These are phyloP conservation scores for Coregonus clupeaformis DNA, from an alignment of 2,113 vertebrate species.

Conservation along the genomic window DNA sequence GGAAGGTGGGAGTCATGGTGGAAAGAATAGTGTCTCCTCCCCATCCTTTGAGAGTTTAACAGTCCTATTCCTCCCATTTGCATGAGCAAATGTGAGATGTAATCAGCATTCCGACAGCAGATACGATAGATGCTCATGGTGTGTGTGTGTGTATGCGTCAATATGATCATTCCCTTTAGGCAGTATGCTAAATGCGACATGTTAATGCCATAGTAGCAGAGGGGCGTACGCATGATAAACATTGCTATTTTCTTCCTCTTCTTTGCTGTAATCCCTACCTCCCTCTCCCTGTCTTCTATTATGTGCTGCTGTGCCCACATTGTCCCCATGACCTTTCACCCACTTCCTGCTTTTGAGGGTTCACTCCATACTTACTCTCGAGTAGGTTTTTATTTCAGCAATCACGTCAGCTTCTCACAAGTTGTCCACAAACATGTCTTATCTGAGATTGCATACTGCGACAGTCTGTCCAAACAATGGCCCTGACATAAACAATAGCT, in stretches of 20 bases:
- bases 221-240: background rate
- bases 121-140: background rate
- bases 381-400: background rate
- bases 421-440: background rate
- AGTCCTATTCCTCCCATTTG: background rate
- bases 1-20: background rate
- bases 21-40: background rate
- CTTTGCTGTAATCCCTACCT: background rate
- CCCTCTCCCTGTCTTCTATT: background rate
- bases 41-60: background rate
- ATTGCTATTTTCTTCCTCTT: background rate
- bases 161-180: background rate
- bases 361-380: background rate
- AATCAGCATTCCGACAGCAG: background rate
- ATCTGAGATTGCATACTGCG: background rate
- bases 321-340: slow-evolving; percentile 1
- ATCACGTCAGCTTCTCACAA: no score
- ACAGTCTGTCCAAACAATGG: no score
- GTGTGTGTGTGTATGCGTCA: background rate
- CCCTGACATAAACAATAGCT: background rate
- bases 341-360: background rate
- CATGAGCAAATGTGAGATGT: background rate
- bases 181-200: background rate
- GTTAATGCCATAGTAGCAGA: background rate
- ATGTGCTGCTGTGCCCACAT: background rate